phyloP scores from a whole-genome alignment of 2,888 invertebrate genomes.

The Synergus umbraculus region DNA sequence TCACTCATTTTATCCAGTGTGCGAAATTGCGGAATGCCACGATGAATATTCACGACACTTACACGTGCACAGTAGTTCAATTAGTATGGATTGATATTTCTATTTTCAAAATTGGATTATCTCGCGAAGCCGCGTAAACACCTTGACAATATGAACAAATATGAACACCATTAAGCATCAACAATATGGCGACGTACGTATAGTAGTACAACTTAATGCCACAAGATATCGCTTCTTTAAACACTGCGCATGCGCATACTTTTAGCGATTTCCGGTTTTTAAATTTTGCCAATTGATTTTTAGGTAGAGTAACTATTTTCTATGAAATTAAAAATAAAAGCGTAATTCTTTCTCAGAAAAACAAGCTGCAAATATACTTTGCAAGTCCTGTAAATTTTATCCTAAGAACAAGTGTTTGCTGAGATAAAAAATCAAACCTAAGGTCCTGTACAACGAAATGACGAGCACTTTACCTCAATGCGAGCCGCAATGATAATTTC shows the following conservation, averaged over 20 bases:
- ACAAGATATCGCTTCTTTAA: constrained; percentile 13
- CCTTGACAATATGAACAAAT: constrained; percentile 48
- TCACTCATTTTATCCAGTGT: constrained; percentile 49
- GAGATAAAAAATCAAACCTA: too few species aligned
- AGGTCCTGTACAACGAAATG: too few species aligned
- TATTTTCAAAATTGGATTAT: constrained; percentile 45
- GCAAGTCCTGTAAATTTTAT: too few species aligned
- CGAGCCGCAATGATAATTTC: too few species aligned
- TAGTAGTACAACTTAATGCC: neutral
- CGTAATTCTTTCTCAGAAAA: too few species aligned
- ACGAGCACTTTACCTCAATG: too few species aligned
- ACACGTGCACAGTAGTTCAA: constrained; percentile 42
- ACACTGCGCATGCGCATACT: neutral
- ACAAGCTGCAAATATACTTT: too few species aligned
- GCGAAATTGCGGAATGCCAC: neutral
- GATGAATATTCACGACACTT: constrained; percentile 32
- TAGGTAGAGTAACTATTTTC: neutral
- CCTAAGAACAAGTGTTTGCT: too few species aligned
- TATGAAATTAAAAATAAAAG: too few species aligned
- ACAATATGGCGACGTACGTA: constrained; percentile 40
- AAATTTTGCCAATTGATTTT: neutral
- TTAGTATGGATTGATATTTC: constrained; percentile 47
- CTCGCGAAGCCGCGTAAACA: constrained; percentile 53
- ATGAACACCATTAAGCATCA: constrained; percentile 35
- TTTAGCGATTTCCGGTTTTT: neutral